These are phyloP conservation scores for Drosophila niveifrons DNA, from an alignment of 2,888 invertebrate genomes.

Conservation along the genomic window DNA sequence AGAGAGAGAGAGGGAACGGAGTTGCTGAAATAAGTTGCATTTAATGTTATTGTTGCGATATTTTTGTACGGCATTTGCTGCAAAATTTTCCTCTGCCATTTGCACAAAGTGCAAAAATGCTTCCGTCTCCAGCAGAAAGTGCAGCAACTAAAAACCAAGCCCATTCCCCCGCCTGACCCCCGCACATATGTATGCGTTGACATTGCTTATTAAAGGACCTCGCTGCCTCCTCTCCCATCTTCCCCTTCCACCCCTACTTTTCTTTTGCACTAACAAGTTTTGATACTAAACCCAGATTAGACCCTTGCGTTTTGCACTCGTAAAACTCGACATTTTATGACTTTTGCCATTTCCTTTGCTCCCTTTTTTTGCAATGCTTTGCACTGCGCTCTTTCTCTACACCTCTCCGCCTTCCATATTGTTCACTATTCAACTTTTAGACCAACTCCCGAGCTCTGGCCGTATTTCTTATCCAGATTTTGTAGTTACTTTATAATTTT, in stretches of 20 bases:
- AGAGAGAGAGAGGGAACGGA: not conserved
- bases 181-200: constrained; percentile 66
- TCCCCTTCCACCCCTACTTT: not conserved
- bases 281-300: constrained; percentile 80
- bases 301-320: constrained; percentile 82
- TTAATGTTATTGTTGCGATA: constrained; percentile 81
- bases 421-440: not conserved
- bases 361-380: constrained; percentile 22
- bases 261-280: constrained; percentile 70
- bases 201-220: constrained; percentile 73
- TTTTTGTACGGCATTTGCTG: constrained; percentile 56
- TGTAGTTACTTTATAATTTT: constrained; percentile 81
- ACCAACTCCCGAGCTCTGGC: not conserved
- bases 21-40: constrained; percentile 74
- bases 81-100: constrained; percentile 66
- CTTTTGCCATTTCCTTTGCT: constrained; percentile 78
- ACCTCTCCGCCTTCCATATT: not conserved
- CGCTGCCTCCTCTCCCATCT: not conserved
- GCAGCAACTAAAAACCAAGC: constrained; percentile 39
- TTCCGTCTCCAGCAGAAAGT: constrained; percentile 67
- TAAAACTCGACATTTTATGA: constrained; percentile 83
- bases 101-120: constrained; percentile 76
- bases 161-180: constrained; percentile 18
- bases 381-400: not conserved
- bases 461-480: constrained; percentile 76